A percentile compares a stretch with the other conserved stretches of the same genome.
phyloP scores from a whole-genome alignment of 2,797 vertebrate species.

The Syngnathus acus region DNA sequence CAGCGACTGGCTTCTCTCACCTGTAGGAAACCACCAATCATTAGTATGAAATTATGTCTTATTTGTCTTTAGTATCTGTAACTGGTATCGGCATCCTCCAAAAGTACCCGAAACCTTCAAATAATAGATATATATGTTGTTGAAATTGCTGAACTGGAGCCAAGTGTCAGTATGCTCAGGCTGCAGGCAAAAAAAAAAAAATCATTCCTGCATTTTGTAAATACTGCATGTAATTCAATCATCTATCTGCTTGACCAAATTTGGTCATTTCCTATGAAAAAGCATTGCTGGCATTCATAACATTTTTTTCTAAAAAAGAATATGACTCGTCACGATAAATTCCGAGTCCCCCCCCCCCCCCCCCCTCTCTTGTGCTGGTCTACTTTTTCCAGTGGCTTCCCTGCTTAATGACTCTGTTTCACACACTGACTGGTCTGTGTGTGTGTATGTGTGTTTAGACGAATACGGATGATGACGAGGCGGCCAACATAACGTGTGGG shows the following conservation, averaged over 20 bases:
- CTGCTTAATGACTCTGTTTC: slow-evolving; percentile 43
- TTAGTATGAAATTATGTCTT: slow-evolving; percentile 26
- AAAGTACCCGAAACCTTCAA: no score
- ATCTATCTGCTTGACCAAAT: slow-evolving; percentile 3
- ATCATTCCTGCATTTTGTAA: not conserved
- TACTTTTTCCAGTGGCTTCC: slow-evolving; percentile 41
- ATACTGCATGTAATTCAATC: not conserved
- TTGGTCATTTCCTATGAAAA: slow-evolving; percentile 3
- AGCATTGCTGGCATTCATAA: slow-evolving; percentile 1
- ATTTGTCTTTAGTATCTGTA: no score
- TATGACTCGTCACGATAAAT: slow-evolving; percentile 36
- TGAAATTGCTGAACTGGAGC: no score
- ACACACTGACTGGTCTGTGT: slow-evolving; percentile 13
- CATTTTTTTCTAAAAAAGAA: not conserved
- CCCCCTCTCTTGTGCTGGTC: slow-evolving; percentile 24
- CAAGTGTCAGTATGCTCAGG: no score
- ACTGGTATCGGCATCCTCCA: no score
- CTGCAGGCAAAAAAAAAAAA: no score
- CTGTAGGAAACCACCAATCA: slow-evolving; percentile 49
- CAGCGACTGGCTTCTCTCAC: slow-evolving; percentile 41
- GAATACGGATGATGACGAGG: not conserved
- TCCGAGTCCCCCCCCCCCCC: slow-evolving; percentile 9
- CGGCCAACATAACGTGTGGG: not conserved
- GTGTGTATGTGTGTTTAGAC: not conserved
- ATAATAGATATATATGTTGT: no score